phyloP scores from a whole-genome alignment of 2,888 invertebrate species.

The Mystacides longicornis region DNA sequence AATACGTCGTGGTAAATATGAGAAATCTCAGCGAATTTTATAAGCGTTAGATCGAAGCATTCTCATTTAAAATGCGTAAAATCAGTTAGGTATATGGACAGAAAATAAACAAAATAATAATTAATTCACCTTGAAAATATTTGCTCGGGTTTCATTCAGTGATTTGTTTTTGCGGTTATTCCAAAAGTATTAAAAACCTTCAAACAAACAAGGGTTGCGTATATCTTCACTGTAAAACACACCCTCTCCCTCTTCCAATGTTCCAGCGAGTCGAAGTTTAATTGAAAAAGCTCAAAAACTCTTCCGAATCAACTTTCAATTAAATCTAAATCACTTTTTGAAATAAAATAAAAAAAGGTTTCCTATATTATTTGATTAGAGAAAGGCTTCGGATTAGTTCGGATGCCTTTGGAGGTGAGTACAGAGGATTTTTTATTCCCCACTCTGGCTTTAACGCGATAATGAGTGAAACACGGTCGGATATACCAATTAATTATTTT shows the following conservation, averaged over 20 bases:
- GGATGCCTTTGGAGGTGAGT: too few relatives aligned
- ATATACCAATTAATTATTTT: not conserved
- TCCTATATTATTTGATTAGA: not conserved
- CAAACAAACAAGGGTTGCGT: not conserved
- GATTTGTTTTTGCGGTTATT: not conserved
- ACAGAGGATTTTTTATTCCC: not conserved
- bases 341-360: not conserved
- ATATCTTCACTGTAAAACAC: not conserved
- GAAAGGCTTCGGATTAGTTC: not conserved
- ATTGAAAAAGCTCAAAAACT: constrained; percentile 1
- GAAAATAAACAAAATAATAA: not conserved
- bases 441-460: not conserved
- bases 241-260: not conserved
- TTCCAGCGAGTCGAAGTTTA: not conserved
- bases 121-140: not conserved
- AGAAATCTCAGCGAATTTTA: too few relatives aligned
- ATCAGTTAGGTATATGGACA: too few relatives aligned
- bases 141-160: not conserved
- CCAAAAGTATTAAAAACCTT: not conserved
- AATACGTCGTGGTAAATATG: too few relatives aligned
- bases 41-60: too few relatives aligned
- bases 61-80: too few relatives aligned
- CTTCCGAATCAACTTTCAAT: not conserved
- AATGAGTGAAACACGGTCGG: not conserved
- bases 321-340: constrained; percentile 1